Evolutionary conservation across 2,888 invertebrate species (phyloP).

Genomic region (Serripes groenlandicus): DNA sequence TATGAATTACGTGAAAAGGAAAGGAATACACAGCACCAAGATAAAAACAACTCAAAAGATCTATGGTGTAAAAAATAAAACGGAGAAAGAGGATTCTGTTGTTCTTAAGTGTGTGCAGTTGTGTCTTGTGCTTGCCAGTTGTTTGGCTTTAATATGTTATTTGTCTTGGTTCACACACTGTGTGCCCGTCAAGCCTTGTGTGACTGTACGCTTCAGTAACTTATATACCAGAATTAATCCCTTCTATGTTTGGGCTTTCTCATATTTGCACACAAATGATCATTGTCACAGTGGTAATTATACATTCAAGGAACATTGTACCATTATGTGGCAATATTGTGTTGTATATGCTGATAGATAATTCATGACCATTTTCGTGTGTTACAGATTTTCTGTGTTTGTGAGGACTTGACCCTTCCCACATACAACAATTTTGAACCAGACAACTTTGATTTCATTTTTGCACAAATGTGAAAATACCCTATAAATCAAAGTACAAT

Average conservation of each 20-base stretch:
- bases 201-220: constrained; percentile 19
- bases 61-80: not conserved
- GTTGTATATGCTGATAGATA: not conserved
- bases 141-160: constrained; percentile 11
- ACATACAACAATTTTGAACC: no score
- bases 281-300: not conserved
- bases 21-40: no score
- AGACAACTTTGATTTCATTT: no score
- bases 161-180: constrained; percentile 9
- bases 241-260: constrained; percentile 12
- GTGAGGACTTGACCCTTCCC: no score
- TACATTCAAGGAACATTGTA: not conserved
- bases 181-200: constrained; percentile 1
- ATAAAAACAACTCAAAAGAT: no score
- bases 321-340: not conserved
- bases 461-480: no score
- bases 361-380: no score
- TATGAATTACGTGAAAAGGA: no score
- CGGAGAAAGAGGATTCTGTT: not conserved
- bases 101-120: constrained; percentile 5
- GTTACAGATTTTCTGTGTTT: no score
- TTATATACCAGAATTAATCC: constrained; percentile 9
- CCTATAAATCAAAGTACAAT: no score
- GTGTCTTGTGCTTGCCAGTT: constrained; percentile 25
- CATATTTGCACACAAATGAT: constrained; percentile 7